These are phyloP conservation scores for Agelas oroides DNA, from an alignment of 37 sponge, comb jelly and placozoan genomes.

Conservation along the genomic window DNA sequence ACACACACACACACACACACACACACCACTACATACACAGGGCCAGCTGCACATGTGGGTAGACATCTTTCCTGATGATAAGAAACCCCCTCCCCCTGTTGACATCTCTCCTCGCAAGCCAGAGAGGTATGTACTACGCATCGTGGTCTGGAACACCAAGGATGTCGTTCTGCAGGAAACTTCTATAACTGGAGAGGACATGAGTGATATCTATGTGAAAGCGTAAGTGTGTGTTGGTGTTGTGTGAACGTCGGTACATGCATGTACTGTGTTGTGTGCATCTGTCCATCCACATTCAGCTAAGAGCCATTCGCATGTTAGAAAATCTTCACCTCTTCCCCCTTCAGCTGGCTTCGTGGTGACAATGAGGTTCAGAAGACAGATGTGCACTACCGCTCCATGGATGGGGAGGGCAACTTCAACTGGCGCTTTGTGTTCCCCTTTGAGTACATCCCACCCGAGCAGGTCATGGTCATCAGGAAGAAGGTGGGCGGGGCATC, in stretches of 20 bases:
- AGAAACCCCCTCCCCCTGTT: conserved; percentile 49
- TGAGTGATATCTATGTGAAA: conserved; percentile 88
- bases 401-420: conserved; percentile 94
- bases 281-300: neutral
- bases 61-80: conserved; percentile 77
- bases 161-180: conserved; percentile 75
- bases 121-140: conserved; percentile 69
- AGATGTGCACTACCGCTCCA: conserved; percentile 88
- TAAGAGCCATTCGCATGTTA: no score
- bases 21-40: no score
- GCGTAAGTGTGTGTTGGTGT: no score
- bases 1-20: no score
- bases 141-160: conserved; percentile 70
- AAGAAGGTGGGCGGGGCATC: no score
- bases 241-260: no score
- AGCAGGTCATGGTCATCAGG: conserved; percentile 73
- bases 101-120: conserved; percentile 81
- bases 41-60: conserved; percentile 89
- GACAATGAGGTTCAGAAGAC: conserved; percentile 81
- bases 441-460: conserved; percentile 79
- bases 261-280: neutral
- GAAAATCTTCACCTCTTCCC: no score
- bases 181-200: conserved; percentile 69
- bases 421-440: conserved; percentile 90
- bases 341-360: conserved; percentile 67